These are phyloP conservation scores for Drosophila melanogaster DNA, from an alignment of 1,140 invertebrate species.

Conservation along the genomic window DNA sequence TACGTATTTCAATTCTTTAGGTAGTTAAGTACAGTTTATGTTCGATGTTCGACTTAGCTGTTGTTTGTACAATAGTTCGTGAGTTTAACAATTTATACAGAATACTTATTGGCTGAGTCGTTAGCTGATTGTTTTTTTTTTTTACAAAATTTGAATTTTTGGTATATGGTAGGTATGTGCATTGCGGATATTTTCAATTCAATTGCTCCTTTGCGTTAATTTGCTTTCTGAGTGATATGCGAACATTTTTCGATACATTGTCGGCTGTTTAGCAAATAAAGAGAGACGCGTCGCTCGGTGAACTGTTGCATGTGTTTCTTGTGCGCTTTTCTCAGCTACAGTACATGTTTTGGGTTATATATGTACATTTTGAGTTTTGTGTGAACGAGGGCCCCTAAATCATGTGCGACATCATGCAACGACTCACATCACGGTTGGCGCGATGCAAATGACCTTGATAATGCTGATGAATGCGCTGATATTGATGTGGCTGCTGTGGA, in stretches of 20 bases:
- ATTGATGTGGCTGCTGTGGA: conserved; percentile 39
- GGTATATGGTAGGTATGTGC: conserved; percentile 20
- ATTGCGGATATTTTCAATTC: conserved; percentile 4
- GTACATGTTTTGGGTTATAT: conserved; percentile 27
- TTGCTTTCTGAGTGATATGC: conserved; percentile 24
- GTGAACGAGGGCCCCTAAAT: conserved; percentile 63
- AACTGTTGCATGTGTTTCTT: conserved; percentile 51
- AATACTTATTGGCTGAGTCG: conserved; percentile 60
- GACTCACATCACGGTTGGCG: conserved; percentile 84
- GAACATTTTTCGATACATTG: conserved; percentile 16
- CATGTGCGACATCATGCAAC: conserved; percentile 84
- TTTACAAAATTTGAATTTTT: conserved; percentile 37
- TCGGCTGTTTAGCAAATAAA: conserved; percentile 22
- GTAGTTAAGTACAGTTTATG: conserved; percentile 64
- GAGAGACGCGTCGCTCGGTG: conserved; percentile 50
- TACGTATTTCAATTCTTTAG: conserved; percentile 17
- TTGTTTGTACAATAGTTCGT: conserved; percentile 63
- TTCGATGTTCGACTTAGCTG: conserved; percentile 13
- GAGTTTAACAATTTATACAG: conserved; percentile 40
- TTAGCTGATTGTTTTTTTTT: conserved; percentile 58
- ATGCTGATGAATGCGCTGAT: conserved; percentile 69
- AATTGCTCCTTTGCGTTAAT: not conserved
- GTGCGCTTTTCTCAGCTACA: conserved; percentile 19
- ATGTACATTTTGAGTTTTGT: conserved; percentile 26
- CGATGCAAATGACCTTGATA: conserved; percentile 84